A percentile compares a stretch with the other conserved stretches of the same genome.
Evolutionary conservation across 2,113 vertebrate species (phyloP).

Genomic region (Oncorhynchus kisutch): DNA sequence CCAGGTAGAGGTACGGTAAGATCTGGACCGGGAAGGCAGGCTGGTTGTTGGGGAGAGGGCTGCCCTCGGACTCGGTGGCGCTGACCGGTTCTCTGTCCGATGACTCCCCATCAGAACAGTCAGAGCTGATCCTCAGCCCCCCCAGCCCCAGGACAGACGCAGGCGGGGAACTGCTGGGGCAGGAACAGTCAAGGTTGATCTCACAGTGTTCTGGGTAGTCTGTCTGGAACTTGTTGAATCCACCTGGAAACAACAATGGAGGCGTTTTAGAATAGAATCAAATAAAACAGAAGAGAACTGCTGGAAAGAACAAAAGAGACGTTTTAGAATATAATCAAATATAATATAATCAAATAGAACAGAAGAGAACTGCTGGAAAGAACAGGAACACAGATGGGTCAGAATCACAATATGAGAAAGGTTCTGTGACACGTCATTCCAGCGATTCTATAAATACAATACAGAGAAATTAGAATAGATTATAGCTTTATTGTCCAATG

Average conservation of each 20-base stretch:
- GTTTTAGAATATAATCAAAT: too few species aligned
- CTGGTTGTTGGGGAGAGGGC: slow-evolving; percentile 91
- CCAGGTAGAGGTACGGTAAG: slow-evolving; percentile 95
- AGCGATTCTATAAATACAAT: too few species aligned
- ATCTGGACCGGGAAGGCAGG: slow-evolving; percentile 97
- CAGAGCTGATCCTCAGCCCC: slow-evolving; percentile 91
- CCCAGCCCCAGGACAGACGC: slow-evolving; percentile 89
- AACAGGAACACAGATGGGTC: too few species aligned
- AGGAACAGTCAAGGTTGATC: slow-evolving; percentile 90
- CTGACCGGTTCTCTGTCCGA: slow-evolving; percentile 93
- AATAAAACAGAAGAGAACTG: too few species aligned
- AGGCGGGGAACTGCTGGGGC: slow-evolving; percentile 89
- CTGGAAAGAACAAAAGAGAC: too few species aligned
- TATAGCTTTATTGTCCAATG: too few species aligned
- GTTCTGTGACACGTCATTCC: too few species aligned
- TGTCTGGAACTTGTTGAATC: slow-evolving; percentile 96
- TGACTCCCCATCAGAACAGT: slow-evolving; percentile 92
- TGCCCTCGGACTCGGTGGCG: slow-evolving; percentile 93
- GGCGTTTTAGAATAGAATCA: not conserved
- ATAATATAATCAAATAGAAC: too few species aligned
- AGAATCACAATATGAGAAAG: too few species aligned
- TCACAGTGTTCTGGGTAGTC: slow-evolving; percentile 96
- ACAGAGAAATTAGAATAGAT: too few species aligned
- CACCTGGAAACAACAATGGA: slow-evolving; percentile 71
- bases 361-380: too few species aligned